A percentile compares a stretch with the other conserved stretches of the same genome.
Evolutionary conservation across 2,113 vertebrate genomes (phyloP).

Genomic region (Bucco capensis): DNA sequence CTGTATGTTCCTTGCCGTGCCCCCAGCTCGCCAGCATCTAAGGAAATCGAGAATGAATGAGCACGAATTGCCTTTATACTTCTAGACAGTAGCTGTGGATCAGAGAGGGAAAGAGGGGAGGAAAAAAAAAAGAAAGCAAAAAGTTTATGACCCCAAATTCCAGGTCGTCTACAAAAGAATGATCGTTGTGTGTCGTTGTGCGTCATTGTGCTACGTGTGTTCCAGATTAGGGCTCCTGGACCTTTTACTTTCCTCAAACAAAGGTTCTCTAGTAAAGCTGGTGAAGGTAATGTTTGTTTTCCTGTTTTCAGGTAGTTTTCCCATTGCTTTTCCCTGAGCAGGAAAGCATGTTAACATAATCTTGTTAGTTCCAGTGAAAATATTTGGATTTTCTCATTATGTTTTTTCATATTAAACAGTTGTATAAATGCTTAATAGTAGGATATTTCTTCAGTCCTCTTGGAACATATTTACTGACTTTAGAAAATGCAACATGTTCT

Average conservation of each 20-base stretch:
- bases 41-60: not conserved
- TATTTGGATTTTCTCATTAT: slow-evolving; percentile 40
- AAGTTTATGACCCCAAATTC: not conserved
- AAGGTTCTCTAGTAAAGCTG: not conserved
- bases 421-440: slow-evolving; percentile 20
- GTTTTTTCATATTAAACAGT: slow-evolving; percentile 29
- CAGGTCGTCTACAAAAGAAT: not conserved
- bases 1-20: rapidly evolving
- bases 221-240: not conserved
- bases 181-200: not conserved
- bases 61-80: not conserved
- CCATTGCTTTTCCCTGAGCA: not conserved
- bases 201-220: not conserved
- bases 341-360: not conserved
- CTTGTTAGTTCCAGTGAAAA: slow-evolving; percentile 20
- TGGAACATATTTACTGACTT: slow-evolving; percentile 28
- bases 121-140: too few species aligned
- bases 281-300: not conserved
- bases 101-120: too few species aligned
- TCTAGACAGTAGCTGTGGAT: not conserved
- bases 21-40: not conserved
- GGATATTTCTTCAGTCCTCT: slow-evolving; percentile 28
- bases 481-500: slow-evolving; percentile 10
- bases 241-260: not conserved
- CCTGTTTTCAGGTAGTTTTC: slow-evolving; percentile 23